Percentiles rank a stretch among this genome's conserved stretches.
Conservation (phyloP, 2,113 vertebrate species). For the Pluvialis apricaria region DNA sequence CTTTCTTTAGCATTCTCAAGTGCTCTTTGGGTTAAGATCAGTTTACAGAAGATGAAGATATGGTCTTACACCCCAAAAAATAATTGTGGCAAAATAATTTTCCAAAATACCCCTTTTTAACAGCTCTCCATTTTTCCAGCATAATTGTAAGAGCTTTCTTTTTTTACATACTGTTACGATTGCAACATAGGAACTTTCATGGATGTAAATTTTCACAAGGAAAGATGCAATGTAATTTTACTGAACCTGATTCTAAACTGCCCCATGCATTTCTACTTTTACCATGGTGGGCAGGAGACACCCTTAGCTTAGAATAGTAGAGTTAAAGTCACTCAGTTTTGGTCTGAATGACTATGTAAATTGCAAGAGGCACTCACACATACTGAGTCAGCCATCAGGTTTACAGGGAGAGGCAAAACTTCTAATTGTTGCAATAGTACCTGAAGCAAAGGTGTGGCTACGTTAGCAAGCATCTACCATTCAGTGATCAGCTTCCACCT, state of each 20-base stretch:
- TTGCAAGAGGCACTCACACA: background rate
- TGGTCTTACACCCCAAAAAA: background rate
- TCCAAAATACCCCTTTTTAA: background rate
- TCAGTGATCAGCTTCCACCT: background rate
- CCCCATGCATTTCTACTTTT: background rate
- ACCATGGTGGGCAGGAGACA: background rate
- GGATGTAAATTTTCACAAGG: background rate
- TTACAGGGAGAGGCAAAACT: background rate
- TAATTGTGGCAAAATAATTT: background rate
- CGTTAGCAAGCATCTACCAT: background rate
- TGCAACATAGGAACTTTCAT: background rate
- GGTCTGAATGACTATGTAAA: constrained; percentile 37
- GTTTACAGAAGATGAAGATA: background rate
- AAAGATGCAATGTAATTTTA: background rate
- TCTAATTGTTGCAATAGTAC: background rate
- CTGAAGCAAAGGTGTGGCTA: background rate
- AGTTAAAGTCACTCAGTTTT: constrained; percentile 3
- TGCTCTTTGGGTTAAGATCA: background rate
- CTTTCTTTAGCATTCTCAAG: background rate
- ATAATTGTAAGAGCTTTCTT: background rate
- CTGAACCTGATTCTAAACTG: background rate
- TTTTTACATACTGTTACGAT: background rate
- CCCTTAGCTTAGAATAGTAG: background rate
- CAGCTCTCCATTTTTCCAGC: background rate
- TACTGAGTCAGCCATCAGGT: background rate